Evolutionary conservation across 2,797 vertebrate species (phyloP).

Genomic region (Pterois miles): DNA sequence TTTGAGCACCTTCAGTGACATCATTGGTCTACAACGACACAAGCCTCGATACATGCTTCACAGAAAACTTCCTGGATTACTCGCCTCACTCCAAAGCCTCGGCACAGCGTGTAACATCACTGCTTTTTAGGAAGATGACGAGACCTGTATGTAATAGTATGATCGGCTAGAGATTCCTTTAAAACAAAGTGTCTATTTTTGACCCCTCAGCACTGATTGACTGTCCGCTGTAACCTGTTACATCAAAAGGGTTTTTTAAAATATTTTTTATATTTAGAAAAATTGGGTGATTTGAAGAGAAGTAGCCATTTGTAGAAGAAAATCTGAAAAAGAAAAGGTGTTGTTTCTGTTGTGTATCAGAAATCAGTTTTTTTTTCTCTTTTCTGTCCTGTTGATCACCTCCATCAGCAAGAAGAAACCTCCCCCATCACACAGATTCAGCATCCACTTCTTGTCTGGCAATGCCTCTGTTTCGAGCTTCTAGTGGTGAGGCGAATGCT

Average conservation of each 20-base stretch:
- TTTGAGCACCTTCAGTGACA: no score
- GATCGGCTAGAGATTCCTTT: background rate
- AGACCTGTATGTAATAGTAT: background rate
- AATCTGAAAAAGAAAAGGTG: background rate
- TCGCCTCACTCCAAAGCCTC: no score
- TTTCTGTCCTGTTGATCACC: background rate
- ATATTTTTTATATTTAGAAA: background rate
- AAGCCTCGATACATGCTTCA: no score
- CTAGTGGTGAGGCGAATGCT: background rate
- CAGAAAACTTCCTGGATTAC: no score
- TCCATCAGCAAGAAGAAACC: background rate
- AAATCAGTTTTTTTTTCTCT: no score
- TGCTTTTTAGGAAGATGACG: background rate
- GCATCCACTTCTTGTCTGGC: background rate
- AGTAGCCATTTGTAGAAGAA: background rate
- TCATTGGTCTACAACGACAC: no score
- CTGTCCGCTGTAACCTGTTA: background rate
- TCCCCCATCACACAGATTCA: background rate
- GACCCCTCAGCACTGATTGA: background rate
- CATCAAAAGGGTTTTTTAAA: background rate
- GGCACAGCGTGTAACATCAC: background rate
- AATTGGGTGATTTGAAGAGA: background rate
- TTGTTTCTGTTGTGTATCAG: background rate
- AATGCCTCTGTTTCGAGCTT: conserved; percentile 76
- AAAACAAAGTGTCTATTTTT: background rate